Evolutionary conservation across 2,888 invertebrate species (phyloP).

Genomic region (Temnothorax rugatulus): DNA sequence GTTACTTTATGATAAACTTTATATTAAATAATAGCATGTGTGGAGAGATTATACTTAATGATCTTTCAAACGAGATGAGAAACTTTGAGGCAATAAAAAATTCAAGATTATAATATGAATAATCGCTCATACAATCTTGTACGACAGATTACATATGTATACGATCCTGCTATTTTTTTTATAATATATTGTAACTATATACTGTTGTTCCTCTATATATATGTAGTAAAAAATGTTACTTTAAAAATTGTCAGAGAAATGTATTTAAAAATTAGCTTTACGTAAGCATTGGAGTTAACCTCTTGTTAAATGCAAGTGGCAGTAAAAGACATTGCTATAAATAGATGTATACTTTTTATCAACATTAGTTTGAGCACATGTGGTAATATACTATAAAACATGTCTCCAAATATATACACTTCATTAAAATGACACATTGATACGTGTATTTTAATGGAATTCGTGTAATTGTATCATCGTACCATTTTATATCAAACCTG

Average conservation of each 20-base stretch:
- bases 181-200: background rate
- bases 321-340: conserved; percentile 49
- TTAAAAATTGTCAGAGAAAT: conserved; percentile 6
- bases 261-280: conserved; percentile 50
- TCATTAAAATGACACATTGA: conserved; percentile 15
- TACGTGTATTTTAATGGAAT: conserved; percentile 16
- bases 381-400: conserved; percentile 39
- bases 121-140: background rate
- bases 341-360: conserved; percentile 1
- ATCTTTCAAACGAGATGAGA: background rate
- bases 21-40: background rate
- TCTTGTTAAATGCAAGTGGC: conserved; percentile 74
- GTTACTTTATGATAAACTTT: background rate
- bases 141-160: background rate
- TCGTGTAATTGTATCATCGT: background rate
- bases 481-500: conserved; percentile 1
- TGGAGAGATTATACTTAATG: background rate
- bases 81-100: background rate
- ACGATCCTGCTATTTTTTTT: conserved; percentile 29
- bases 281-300: conserved; percentile 6
- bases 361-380: conserved; percentile 63
- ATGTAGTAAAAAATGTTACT: conserved; percentile 22
- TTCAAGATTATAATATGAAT: background rate
- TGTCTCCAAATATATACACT: conserved; percentile 21
- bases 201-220: background rate